Conservation (phyloP, 64 coral and sea anemone species). For the Pocillopora verrucosa region DNA sequence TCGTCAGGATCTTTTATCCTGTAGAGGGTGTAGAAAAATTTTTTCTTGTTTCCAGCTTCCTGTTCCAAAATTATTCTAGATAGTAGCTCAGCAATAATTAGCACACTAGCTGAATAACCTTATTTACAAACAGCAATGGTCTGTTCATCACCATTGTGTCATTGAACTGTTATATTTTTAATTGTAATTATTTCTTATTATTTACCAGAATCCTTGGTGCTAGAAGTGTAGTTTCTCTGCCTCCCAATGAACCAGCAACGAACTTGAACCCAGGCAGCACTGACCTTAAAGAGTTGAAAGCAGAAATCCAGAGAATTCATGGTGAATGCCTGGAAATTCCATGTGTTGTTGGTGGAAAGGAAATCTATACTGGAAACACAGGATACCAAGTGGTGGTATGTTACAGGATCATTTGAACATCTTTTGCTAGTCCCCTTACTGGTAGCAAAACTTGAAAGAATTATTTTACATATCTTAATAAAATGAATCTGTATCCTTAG, state of each 20-base stretch:
- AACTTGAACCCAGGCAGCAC: constrained; percentile 52
- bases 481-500: neutral
- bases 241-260: constrained; percentile 86
- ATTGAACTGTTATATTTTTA: neutral
- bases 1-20: too few species aligned
- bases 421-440: neutral
- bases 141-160: too few species aligned
- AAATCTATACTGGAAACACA: constrained; percentile 73
- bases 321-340: constrained; percentile 85
- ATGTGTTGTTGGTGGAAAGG: constrained; percentile 89
- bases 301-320: constrained; percentile 78
- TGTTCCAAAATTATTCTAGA: too few species aligned
- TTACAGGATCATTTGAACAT: neutral
- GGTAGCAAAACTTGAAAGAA: neutral
- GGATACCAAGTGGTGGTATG: constrained; percentile 88
- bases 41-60: too few species aligned
- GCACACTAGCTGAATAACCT: neutral
- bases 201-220: constrained; percentile 21
- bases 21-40: too few species aligned
- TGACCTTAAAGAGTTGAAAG: constrained; percentile 63
- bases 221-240: constrained; percentile 47
- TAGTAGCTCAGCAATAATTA: neutral
- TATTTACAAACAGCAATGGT: neutral
- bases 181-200: too few species aligned
- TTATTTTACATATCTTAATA: neutral